A percentile compares a stretch with the other conserved stretches of the same genome.
These are phyloP conservation scores for Serilophus lunatus DNA, from an alignment of 2,113 vertebrate genomes.

Conservation along the genomic window DNA sequence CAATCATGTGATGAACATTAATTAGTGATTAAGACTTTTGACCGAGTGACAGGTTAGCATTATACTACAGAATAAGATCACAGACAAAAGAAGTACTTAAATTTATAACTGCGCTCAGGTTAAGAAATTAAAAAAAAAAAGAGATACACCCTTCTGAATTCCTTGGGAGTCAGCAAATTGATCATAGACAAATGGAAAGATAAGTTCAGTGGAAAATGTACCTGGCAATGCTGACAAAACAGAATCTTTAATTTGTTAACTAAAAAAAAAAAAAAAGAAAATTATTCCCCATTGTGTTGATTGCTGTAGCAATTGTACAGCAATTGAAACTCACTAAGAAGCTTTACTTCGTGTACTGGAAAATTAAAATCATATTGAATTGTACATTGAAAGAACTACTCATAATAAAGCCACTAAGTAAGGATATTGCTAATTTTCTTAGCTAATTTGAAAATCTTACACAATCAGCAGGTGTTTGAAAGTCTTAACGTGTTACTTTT, in stretches of 20 bases:
- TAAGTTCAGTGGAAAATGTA: background rate
- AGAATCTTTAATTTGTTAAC: background rate
- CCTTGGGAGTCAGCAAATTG: background rate
- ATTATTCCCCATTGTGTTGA: background rate
- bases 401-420: background rate
- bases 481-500: background rate
- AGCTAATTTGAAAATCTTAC: conserved; percentile 1
- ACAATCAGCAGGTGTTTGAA: conserved; percentile 4
- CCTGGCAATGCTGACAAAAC: background rate
- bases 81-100: background rate
- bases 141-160: background rate
- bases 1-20: background rate
- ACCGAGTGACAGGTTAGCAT: background rate
- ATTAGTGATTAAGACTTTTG: background rate
- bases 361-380: background rate
- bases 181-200: background rate
- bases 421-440: background rate
- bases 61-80: background rate
- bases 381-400: background rate
- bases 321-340: background rate
- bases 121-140: background rate
- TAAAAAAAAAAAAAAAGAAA: background rate
- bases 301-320: background rate
- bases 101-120: background rate
- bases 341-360: background rate